These are phyloP conservation scores for Oncorhynchus tshawytscha DNA, from an alignment of 2,113 vertebrate genomes.

Conservation along the genomic window DNA sequence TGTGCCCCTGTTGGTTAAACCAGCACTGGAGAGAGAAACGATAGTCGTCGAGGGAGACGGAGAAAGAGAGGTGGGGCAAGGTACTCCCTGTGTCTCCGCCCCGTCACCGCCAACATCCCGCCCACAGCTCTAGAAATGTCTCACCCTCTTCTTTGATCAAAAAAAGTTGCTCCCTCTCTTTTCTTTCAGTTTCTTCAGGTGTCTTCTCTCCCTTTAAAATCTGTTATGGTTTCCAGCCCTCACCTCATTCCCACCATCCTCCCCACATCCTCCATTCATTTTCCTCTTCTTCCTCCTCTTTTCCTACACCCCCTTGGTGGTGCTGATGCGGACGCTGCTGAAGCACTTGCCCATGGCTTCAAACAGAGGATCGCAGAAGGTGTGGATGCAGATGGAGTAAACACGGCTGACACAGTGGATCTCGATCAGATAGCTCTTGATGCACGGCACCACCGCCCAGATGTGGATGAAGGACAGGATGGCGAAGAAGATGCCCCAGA, in stretches of 20 bases:
- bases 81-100: slow-evolving; percentile 27
- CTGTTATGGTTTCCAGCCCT: slow-evolving; percentile 30
- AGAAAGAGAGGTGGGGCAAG: slow-evolving; percentile 21
- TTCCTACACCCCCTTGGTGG: slow-evolving; percentile 85
- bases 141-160: slow-evolving; percentile 33
- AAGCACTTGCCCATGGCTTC: slow-evolving; percentile 91
- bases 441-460: slow-evolving; percentile 94
- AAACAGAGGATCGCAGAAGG: slow-evolving; percentile 91
- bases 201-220: slow-evolving; percentile 28
- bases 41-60: background rate
- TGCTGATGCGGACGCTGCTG: slow-evolving; percentile 81
- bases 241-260: slow-evolving; percentile 14
- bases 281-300: slow-evolving; percentile 9
- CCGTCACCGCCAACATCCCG: slow-evolving; percentile 30
- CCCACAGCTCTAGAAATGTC: slow-evolving; percentile 40
- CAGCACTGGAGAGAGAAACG: slow-evolving; percentile 60
- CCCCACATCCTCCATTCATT: slow-evolving; percentile 17
- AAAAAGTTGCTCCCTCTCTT: slow-evolving; percentile 28
- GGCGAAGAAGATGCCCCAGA: slow-evolving; percentile 99
- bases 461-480: slow-evolving; percentile 98
- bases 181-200: slow-evolving; percentile 1
- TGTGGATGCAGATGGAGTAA: slow-evolving; percentile 95
- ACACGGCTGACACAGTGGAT: slow-evolving; percentile 94
- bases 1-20: slow-evolving; percentile 69
- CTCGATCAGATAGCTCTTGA: slow-evolving; percentile 97